A percentile compares a stretch with the other conserved stretches of the same genome.
These are phyloP conservation scores for Drosophila nikananu DNA, from an alignment of 1,140 invertebrate species.

Conservation along the genomic window DNA sequence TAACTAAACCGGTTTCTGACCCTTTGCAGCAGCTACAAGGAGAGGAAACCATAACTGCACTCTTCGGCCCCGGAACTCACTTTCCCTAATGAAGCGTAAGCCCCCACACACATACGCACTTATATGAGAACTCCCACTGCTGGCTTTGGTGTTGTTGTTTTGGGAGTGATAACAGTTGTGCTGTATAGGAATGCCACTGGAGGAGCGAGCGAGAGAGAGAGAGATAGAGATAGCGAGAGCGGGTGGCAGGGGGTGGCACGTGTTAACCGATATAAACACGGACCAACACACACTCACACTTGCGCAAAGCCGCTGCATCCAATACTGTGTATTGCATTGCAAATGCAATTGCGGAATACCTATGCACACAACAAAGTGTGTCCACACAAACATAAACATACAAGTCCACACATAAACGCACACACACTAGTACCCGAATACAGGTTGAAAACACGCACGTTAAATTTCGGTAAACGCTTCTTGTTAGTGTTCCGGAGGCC, in stretches of 20 bases:
- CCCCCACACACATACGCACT: conserved; percentile 18
- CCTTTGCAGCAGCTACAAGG: conserved; percentile 16
- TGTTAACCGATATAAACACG: conserved; percentile 49
- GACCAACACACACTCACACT: conserved; percentile 10
- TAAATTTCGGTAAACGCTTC: conserved; percentile 34
- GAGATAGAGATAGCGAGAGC: neutral
- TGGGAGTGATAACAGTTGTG: conserved; percentile 31
- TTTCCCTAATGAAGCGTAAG: conserved; percentile 56
- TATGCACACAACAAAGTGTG: conserved; percentile 14
- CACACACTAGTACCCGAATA: conserved; percentile 32
- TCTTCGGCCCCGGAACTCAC: conserved; percentile 43
- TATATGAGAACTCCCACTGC: neutral
- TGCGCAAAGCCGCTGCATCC: conserved; percentile 14
- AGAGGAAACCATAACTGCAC: conserved; percentile 37
- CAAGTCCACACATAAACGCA: conserved; percentile 23
- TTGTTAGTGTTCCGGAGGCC: conserved; percentile 3
- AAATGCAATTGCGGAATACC: conserved; percentile 17
- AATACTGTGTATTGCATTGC: conserved; percentile 13
- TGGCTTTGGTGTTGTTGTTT: conserved; percentile 23
- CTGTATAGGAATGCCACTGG: conserved; percentile 27
- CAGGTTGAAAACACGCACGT: conserved; percentile 52
- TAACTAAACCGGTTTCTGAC: conserved; percentile 43
- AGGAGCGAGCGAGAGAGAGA: neutral
- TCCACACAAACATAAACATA: conserved; percentile 21
- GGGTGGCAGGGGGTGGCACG: conserved; percentile 35